A percentile compares a stretch with the other conserved stretches of the same genome.
Conservation (phyloP, 2,113 vertebrate species). For the Nematolebias whitei region DNA sequence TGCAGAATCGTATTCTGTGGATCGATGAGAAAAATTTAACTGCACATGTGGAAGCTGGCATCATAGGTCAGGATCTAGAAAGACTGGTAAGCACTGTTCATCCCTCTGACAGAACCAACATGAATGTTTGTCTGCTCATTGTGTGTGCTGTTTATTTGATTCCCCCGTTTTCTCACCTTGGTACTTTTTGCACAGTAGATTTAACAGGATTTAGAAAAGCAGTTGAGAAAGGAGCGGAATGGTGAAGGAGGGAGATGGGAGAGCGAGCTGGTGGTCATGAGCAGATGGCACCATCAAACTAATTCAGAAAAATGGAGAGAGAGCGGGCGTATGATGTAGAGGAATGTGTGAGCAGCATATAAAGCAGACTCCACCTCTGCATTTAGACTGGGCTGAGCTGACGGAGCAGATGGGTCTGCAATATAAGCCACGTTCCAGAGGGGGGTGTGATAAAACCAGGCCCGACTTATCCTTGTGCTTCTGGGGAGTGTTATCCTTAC, state of each 20-base stretch:
- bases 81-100: slow-evolving; percentile 83
- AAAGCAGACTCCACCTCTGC: slow-evolving; percentile 79
- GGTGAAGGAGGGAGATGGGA: slow-evolving; percentile 80
- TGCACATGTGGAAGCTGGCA: slow-evolving; percentile 93
- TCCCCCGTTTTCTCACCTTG: slow-evolving; percentile 44
- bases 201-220: slow-evolving; percentile 30
- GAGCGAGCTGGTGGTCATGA: slow-evolving; percentile 82
- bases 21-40: slow-evolving; percentile 97
- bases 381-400: slow-evolving; percentile 76
- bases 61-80: slow-evolving; percentile 96
- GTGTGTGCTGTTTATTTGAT: slow-evolving; percentile 9
- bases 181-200: slow-evolving; percentile 41
- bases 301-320: slow-evolving; percentile 91
- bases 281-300: slow-evolving; percentile 91
- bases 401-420: slow-evolving; percentile 87
- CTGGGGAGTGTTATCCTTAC: slow-evolving; percentile 39
- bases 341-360: slow-evolving; percentile 85
- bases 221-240: slow-evolving; percentile 47
- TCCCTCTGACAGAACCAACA: slow-evolving; percentile 24
- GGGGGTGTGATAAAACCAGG: slow-evolving; percentile 73
- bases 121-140: too few species aligned
- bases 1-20: slow-evolving; percentile 95
- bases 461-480: slow-evolving; percentile 45
- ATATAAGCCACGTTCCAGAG: slow-evolving; percentile 87
- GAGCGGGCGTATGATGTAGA: slow-evolving; percentile 86